Base-by-base conservation (phyloP, 2,888 invertebrate genomes). In the Acanthacorydalis orientalis region DNA sequence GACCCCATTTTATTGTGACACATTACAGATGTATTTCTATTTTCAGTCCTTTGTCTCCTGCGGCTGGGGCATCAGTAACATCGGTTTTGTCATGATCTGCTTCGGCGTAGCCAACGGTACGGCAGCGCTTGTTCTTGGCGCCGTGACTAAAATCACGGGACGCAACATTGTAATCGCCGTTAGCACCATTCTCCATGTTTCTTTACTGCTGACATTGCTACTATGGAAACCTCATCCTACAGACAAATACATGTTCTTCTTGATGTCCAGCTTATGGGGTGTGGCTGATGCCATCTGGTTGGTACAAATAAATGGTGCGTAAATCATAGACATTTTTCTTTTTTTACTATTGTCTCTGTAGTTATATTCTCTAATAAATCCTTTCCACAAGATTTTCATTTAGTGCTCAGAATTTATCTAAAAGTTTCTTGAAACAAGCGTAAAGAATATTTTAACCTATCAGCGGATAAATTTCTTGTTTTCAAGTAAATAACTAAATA, bases 51-150 rank as follows among this genome's bases (percentile, higher is more conserved):
- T 80, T 60, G 83, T 89, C 0, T 84, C 86, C 1, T 89, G 89
- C 57, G 83, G 86, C 0, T 85, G 83, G 77, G 87, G 93, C 1
- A 85, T 93, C 53, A 80, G 79, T 53, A 85, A 90, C 64, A 90
- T 95, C 46, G 95, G 95, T 1, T 91, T 83, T 61, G 89, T 91
- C 47, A 87, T 93, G 85, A 89, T 93, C 52, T 88, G 89, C 60
- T 92, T 89, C 62, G 93, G 93, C 0, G 76, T 87, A 7, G 82
- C 82, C 54, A 90, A 91, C 60, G 89, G 91, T 0, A 62, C 89
- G n/a, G 85, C 87, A 0, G 89, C 92, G 0, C 77, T 87, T 1
- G 64, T 81, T 9, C 84, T 84, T 0, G 92, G 92, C 1, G 76
- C 78, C 0, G 60, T 90, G 31, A 82, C 83, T 47, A 88, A 86